Percentiles rank a stretch among this genome's conserved stretches.
Evolutionary conservation across 2,113 vertebrate genomes (phyloP).

Genomic region (Trogon melanurus): DNA sequence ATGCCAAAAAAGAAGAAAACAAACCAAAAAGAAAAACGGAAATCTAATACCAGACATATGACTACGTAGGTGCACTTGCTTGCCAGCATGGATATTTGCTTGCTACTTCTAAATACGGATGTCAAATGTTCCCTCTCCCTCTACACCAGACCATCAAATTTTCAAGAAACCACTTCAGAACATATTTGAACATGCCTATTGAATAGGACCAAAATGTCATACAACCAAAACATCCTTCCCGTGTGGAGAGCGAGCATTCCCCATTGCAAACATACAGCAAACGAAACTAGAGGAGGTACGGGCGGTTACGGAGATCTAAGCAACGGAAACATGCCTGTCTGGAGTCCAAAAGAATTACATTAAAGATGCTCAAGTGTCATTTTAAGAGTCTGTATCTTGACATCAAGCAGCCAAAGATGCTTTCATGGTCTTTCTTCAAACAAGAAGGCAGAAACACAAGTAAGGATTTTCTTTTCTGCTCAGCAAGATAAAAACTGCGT

Average conservation of each 20-base stretch:
- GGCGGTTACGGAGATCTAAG: constrained; percentile 9
- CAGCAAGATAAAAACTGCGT: constrained; percentile 37
- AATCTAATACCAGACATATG: neutral
- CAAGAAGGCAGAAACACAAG: constrained; percentile 50
- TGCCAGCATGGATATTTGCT: neutral
- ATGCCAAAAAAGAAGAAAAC: neutral
- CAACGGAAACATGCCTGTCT: neutral
- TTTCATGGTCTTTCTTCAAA: constrained; percentile 66
- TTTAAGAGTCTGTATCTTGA: constrained; percentile 42
- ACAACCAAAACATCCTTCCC: constrained; percentile 22
- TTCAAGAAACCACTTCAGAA: constrained; percentile 1
- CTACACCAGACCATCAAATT: neutral
- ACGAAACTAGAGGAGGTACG: neutral
- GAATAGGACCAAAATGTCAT: constrained; percentile 5
- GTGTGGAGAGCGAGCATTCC: neutral
- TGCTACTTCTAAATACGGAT: neutral
- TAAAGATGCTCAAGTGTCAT: constrained; percentile 56
- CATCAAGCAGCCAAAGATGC: constrained; percentile 56
- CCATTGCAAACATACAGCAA: neutral
- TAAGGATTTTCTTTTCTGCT: constrained; percentile 46
- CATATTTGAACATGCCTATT: neutral
- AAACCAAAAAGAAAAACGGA: neutral
- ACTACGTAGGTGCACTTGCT: neutral
- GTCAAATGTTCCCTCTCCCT: neutral
- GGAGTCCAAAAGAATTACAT: constrained; percentile 58